Evolutionary conservation across 2,888 invertebrate genomes (phyloP), one percentile per base, ranked within the genome.

Genomic region (Labia minor): DNA sequence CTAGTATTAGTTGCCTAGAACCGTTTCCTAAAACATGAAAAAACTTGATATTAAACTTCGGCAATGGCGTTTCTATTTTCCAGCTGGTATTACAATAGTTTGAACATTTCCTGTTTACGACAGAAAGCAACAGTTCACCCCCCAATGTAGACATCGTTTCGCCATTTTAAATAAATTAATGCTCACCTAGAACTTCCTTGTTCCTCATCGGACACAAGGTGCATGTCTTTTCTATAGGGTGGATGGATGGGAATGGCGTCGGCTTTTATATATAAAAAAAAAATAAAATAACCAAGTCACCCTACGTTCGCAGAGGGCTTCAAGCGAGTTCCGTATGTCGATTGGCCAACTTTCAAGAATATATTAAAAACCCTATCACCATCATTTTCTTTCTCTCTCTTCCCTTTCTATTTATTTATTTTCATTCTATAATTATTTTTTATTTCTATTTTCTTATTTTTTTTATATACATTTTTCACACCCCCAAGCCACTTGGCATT

Each of bases 301-400:
- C 49, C 49, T 14, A 49, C 3, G 49, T 16, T n/a, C 49, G 49
- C 3, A 49, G 49, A 14, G 49, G 14, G n/a, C 33, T 8, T 11
- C n/a, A 49, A 49, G 3, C 49, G 49, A 49, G 49, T 49, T 49
- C 49, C 49, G 14, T 49, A 49, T 49, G 4, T 14, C 49, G 14
- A 49, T 49, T 49, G 49, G 49, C 16, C 49, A 49, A 49, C 49
- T 14, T 49, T 49, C 49, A 49, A 49, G 49, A 49, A 49, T 49
- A 49, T 49, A 49, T 49, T 49, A 49, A 8, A 49, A 49, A 49
- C n/a, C 49, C 49, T 49, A 14, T 16, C 49, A 3, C 49, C 14
- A 8, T 8, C 16, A 26, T 26, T 26, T 26, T 26, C n/a, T n/a
- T n/a, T n/a, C n/a, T 26, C 26, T 26, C 26, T 26, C 26, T 26